Base-by-base conservation (phyloP, 2,113 vertebrate species). In the Tachuris rubrigastra region DNA sequence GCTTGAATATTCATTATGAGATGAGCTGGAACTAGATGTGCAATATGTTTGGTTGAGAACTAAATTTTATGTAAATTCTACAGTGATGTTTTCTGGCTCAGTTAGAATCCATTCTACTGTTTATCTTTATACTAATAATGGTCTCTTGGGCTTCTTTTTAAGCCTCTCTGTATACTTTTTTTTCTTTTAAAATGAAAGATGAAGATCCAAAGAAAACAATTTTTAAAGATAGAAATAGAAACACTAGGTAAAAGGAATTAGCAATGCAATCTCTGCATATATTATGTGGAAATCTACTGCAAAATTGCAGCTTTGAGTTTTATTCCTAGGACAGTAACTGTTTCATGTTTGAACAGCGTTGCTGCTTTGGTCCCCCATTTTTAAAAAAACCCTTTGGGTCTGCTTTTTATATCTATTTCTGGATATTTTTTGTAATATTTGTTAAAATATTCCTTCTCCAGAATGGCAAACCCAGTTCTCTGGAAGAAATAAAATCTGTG, bases 401-500 rank as follows among this genome's bases (percentile, higher is more conserved):
- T 73, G 8, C 20, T 62, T 92, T 93, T 95, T 33, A 6, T n/a
- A 85, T 85, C 58, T 93, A 46, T 82, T 95, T 93, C 66, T 89
- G 44, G 76, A 44, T 89, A 87, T 93, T 90, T 75, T 75, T 89
- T 93, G 37, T 71, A 74, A 52, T 76, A 90, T 96, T 96, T 96
- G 68, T 94, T 86, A 87, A 95, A 95, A 95, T 67, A 77, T 93
- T 97, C 91, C 42, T 94, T 93, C 83, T 94, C 85, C 85, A 62
- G 56, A 95, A 96, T 75, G 75, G 89, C 91, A 97, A 98, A 98
- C 91, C 96, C 83, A 96, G 96, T 97, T 97, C 96, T 93, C 91
- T 97, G 93, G 79, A 97, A 98, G 96, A 97, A 95, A 97, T 75
- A 93, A 97, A 97, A 97, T 97, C 96, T 72, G 95, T 96, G 60